These are phyloP conservation scores for Peromyscus leucopus DNA, from an alignment of 2,113 vertebrate genomes.

Conservation along the genomic window DNA sequence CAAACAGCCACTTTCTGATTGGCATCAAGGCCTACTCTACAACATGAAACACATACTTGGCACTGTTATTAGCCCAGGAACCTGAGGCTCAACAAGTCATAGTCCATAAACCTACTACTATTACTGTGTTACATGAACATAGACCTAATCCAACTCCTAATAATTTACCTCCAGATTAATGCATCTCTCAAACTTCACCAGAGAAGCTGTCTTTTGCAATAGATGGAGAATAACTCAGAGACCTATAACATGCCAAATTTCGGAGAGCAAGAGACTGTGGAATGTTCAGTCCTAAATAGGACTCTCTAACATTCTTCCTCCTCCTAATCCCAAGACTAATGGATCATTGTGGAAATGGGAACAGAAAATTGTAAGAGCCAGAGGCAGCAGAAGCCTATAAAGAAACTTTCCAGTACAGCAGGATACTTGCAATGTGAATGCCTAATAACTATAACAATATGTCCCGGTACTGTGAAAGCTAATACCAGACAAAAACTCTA, in stretches of 20 bases:
- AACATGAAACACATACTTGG: neutral
- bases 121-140: neutral
- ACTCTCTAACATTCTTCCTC: neutral
- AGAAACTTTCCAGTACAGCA: neutral
- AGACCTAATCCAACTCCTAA: neutral
- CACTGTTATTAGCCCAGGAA: neutral
- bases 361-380: neutral
- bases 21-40: neutral
- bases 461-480: neutral
- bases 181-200: neutral
- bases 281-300: neutral
- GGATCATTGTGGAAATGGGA: neutral
- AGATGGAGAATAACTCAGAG: neutral
- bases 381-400: neutral
- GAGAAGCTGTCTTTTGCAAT: neutral
- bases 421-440: neutral
- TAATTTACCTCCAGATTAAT: neutral
- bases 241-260: neutral
- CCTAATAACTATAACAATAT: neutral
- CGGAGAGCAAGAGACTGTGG: neutral
- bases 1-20: neutral
- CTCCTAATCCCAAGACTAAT: too few species aligned
- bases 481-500: neutral
- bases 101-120: neutral
- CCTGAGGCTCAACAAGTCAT: neutral